Evolutionary conservation across 2,888 invertebrate species (phyloP).

Genomic region (Macrosoma leucophasiata): DNA sequence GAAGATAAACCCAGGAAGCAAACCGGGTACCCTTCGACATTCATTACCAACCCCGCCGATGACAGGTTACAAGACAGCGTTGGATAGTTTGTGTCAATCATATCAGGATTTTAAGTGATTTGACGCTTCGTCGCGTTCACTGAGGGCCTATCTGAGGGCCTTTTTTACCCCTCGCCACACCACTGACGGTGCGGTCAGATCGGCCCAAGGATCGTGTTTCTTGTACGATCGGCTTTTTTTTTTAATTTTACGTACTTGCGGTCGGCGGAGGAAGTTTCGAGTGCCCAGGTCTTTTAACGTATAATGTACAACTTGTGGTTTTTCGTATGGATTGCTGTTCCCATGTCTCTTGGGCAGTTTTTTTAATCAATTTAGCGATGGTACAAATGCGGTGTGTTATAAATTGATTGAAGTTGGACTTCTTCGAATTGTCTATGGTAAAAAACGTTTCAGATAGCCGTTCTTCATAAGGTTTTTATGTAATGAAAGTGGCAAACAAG

Average conservation of each 20-base stretch:
- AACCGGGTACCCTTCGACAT: too few species aligned
- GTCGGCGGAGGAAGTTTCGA: slow-evolving; percentile 59
- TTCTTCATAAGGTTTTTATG: too few species aligned
- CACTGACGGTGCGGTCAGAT: slow-evolving; percentile 49
- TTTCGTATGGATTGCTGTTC: slow-evolving; percentile 51
- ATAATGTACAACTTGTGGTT: slow-evolving; percentile 46
- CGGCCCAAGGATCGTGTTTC: slow-evolving; percentile 52
- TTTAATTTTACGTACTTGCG: slow-evolving; percentile 37
- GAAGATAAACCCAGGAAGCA: too few species aligned
- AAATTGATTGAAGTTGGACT: slow-evolving; percentile 1
- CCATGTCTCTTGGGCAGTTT: slow-evolving; percentile 37
- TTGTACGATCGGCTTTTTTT: slow-evolving; percentile 28
- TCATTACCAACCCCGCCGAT: too few species aligned
- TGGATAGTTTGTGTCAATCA: too few species aligned
- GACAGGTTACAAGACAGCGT: too few species aligned
- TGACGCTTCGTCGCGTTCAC: too few species aligned
- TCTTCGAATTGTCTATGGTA: slow-evolving; percentile 12
- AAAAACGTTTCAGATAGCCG: too few species aligned
- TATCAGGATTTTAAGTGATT: too few species aligned
- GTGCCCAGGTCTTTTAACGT: slow-evolving; percentile 35
- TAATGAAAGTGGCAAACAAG: too few species aligned
- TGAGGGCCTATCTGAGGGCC: too few species aligned
- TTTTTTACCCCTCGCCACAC: too few species aligned
- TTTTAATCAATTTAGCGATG: slow-evolving; percentile 17
- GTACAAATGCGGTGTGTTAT: slow-evolving; percentile 4